These are phyloP conservation scores for Callaeas wilsoni DNA, from an alignment of 2,113 vertebrate species.

Conservation along the genomic window DNA sequence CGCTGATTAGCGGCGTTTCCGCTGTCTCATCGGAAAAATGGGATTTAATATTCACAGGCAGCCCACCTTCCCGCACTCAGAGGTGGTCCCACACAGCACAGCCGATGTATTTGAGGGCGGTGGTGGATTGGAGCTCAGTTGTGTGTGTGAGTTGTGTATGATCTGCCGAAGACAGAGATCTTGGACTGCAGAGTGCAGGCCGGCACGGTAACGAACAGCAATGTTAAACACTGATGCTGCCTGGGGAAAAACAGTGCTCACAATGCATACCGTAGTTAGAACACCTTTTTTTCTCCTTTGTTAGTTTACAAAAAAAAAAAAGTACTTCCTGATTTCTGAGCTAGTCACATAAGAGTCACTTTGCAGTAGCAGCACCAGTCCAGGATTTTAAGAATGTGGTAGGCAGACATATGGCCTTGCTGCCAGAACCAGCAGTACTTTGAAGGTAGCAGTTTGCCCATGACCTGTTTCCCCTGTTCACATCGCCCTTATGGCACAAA, in stretches of 20 bases:
- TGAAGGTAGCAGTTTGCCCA: neutral
- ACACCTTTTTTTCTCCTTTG: neutral
- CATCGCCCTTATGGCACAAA: neutral
- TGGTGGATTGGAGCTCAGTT: neutral
- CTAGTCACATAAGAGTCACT: neutral
- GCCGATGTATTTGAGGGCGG: neutral
- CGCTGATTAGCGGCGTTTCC: neutral
- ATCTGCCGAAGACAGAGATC: neutral
- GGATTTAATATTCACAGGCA: neutral
- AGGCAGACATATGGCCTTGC: neutral
- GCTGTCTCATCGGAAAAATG: conserved; percentile 19
- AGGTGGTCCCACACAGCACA: neutral
- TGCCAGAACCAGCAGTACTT: neutral
- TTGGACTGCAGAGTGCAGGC: neutral
- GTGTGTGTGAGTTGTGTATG: neutral
- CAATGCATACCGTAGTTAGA: neutral
- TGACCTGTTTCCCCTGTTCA: neutral
- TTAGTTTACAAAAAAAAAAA: neutral
- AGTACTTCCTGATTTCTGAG: neutral
- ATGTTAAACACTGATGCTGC: neutral
- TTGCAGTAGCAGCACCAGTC: neutral
- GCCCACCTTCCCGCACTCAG: neutral
- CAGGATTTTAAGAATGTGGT: neutral
- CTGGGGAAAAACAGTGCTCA: neutral
- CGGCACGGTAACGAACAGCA: neutral